A percentile compares a stretch with the other conserved stretches of the same genome.
Evolutionary conservation across 2,888 invertebrate species (phyloP).

Genomic region (Gandaritis pyraliata): DNA sequence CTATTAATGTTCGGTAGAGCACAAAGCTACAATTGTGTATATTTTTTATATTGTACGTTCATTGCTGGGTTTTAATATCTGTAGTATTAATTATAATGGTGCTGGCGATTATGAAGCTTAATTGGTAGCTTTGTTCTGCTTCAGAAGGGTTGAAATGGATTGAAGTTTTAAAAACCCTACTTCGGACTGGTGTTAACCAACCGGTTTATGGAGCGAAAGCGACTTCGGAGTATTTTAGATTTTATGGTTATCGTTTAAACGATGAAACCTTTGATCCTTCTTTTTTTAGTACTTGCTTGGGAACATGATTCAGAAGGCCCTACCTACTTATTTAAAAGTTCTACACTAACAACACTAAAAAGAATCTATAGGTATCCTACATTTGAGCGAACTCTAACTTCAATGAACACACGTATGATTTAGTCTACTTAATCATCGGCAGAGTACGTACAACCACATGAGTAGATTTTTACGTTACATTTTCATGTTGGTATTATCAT

Average conservation of each 20-base stretch:
- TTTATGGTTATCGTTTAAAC: constrained; percentile 32
- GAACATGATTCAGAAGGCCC: constrained; percentile 27
- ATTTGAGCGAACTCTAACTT: too few species aligned
- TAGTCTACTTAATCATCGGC: too few species aligned
- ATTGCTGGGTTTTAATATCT: constrained; percentile 75
- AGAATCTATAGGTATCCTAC: too few species aligned
- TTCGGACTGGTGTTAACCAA: constrained; percentile 49
- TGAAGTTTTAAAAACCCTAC: constrained; percentile 60
- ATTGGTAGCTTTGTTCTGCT: constrained; percentile 71
- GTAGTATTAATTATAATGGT: constrained; percentile 76
- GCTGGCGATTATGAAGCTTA: constrained; percentile 72
- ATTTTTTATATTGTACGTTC: constrained; percentile 67
- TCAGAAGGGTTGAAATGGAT: constrained; percentile 59
- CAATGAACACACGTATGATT: too few species aligned
- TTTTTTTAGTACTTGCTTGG: constrained; percentile 24
- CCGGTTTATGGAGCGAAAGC: constrained; percentile 50
- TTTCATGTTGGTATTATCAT: too few species aligned
- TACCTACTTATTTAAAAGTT: constrained; percentile 27
- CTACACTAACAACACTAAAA: not conserved
- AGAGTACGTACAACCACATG: too few species aligned
- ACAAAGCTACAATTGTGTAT: constrained; percentile 74
- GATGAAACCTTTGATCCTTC: constrained; percentile 33
- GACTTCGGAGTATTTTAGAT: constrained; percentile 36
- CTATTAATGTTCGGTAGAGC: constrained; percentile 74
- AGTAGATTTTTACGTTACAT: too few species aligned